Percentiles rank a stretch among this genome's conserved stretches.
These are phyloP conservation scores for Parnassius mnemosyne DNA, from an alignment of 2,888 invertebrate genomes.

Conservation along the genomic window DNA sequence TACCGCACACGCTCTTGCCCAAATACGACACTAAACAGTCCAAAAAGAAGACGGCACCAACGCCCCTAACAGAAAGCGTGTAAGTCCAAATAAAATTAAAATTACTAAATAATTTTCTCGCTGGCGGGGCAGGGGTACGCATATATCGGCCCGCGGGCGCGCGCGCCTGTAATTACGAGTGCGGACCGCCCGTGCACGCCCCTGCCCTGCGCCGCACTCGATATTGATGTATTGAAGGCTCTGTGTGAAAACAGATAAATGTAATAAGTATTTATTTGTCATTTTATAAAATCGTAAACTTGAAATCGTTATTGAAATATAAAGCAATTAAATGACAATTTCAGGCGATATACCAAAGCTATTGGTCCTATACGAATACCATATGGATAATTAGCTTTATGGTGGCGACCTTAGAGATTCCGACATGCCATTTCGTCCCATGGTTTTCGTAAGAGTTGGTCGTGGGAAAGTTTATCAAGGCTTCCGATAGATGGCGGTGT, in stretches of 20 bases:
- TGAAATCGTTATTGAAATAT: too few species aligned
- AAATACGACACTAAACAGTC: constrained; percentile 47
- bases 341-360: too few species aligned
- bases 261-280: constrained; percentile 43
- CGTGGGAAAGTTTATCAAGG: too few species aligned
- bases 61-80: constrained; percentile 49
- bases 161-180: constrained; percentile 68
- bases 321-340: too few species aligned
- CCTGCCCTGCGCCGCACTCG: constrained; percentile 47
- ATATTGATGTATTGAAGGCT: constrained; percentile 72
- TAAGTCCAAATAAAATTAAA: constrained; percentile 75
- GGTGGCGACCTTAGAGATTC: too few species aligned
- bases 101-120: constrained; percentile 75
- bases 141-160: constrained; percentile 60
- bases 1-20: constrained; percentile 55
- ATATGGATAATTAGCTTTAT: too few species aligned
- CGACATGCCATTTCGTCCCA: too few species aligned
- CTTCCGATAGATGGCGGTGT: too few species aligned
- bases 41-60: constrained; percentile 36
- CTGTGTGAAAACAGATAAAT: constrained; percentile 46
- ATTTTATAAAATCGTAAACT: constrained; percentile 9
- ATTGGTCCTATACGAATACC: too few species aligned
- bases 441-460: too few species aligned
- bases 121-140: constrained; percentile 51
- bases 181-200: constrained; percentile 59